phyloP scores from a whole-genome alignment of 2,797 vertebrate species.

The Emys orbicularis region DNA sequence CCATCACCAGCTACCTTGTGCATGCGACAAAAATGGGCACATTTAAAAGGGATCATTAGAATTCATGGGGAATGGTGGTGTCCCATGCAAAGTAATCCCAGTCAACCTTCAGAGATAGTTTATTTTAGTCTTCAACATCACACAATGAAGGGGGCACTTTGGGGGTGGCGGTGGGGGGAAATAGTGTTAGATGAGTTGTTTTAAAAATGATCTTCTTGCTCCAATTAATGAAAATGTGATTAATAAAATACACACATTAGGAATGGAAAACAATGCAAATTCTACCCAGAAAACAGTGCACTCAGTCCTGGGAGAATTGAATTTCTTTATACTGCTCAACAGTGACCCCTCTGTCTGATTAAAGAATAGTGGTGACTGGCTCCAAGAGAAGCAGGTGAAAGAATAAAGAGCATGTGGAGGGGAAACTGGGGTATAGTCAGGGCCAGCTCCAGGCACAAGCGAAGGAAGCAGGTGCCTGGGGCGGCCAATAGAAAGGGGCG shows the following conservation, averaged over 20 bases:
- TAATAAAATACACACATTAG: background rate
- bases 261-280: background rate
- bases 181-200: slow-evolving; percentile 32
- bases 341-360: background rate
- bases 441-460: too few species aligned
- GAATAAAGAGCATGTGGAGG: background rate
- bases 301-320: background rate
- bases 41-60: slow-evolving; percentile 9
- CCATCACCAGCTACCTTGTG: accelerated
- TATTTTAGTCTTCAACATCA: slow-evolving; percentile 33
- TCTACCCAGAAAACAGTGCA: background rate
- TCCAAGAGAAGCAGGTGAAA: background rate
- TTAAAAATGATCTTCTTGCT: slow-evolving; percentile 47
- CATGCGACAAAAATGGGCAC: background rate
- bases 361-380: background rate
- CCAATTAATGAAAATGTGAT: slow-evolving; percentile 39
- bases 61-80: background rate
- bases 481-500: too few species aligned
- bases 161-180: slow-evolving; percentile 7
- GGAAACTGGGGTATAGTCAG: background rate
- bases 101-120: slow-evolving; percentile 24
- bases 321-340: background rate
- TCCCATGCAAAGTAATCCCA: slow-evolving; percentile 40
- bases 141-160: background rate
- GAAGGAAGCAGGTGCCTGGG: too few species aligned